Base-by-base conservation (phyloP, 1,140 invertebrate genomes). In the Ostrea edulis region DNA sequence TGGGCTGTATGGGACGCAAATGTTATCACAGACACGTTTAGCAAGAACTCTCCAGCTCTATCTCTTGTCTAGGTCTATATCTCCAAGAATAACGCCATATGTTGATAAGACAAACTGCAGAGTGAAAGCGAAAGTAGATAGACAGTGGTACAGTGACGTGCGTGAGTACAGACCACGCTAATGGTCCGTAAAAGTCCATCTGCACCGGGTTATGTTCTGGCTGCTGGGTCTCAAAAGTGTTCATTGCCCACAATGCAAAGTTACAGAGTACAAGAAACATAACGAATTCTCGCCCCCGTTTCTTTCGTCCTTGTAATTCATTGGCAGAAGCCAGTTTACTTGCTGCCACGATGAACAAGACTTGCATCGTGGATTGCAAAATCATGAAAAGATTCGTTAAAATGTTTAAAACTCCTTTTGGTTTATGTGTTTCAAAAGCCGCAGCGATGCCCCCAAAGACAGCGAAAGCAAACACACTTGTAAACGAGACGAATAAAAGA, bases 201-300 rank as follows among this genome's bases (percentile, higher is more conserved):
- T 93, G 92, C 17, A 93, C 87, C 7, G 91, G 92, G 77, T 93
- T 93, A 29, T 91, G 89, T 17, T 90, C 89, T 11, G 92, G 87
- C n/a, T 90, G 90, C 86, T 92, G 91, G n/a, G 90, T 92, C 83
- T 92, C 91, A 87, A 93, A 93, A 14, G 93, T 93, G 86, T 93
- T 93, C 62, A 93, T 90, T 17, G 89, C 88, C 93, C 93, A 94
- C 90, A 94, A 91, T 9, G 93, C 90, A 86, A 93, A 89, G 94
- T 99, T 99, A 95, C 97, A 98, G 93, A 99, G 98, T 44, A 99
- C 96, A 83, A 99, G 95, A 96, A 99, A 98, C 77, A 98, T 99
- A 58, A 99, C 98, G 55, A 98, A 97, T 95, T 99, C 98, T 88
- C 98, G 96, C 1, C 98, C 98, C 1, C 98, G 98, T 95, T 99